These are phyloP conservation scores for Protomyctophum bolini DNA, from an alignment of 2,113 vertebrate species.

Conservation along the genomic window DNA sequence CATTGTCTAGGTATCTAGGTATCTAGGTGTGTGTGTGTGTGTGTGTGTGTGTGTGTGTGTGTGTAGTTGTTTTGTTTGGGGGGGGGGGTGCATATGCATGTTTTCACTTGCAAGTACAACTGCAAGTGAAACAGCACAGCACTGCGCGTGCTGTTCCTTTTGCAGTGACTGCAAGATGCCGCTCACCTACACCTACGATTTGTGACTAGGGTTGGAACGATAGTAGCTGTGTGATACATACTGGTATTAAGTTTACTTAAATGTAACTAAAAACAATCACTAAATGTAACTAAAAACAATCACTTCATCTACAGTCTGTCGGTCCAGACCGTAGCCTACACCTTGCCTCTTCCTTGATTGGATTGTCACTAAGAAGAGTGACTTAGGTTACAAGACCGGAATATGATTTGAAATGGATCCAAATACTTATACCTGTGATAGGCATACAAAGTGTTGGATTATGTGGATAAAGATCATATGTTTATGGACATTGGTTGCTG, in stretches of 20 bases:
- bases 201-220: conserved; percentile 68
- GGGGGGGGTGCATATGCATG: conserved; percentile 52
- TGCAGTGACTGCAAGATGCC: conserved; percentile 56
- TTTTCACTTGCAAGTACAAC: conserved; percentile 24
- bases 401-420: neutral
- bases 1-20: no score
- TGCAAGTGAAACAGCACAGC: conserved; percentile 30
- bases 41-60: no score
- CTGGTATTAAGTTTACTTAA: no score
- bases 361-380: neutral
- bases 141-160: conserved; percentile 51
- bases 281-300: neutral
- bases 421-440: neutral
- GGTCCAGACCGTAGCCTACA: neutral
- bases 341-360: neutral
- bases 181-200: conserved; percentile 28
- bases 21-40: no score
- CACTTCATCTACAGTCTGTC: neutral
- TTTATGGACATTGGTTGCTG: no score
- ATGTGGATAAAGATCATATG: no score
- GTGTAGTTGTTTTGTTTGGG: neutral
- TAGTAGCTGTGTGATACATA: conserved; percentile 14
- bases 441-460: neutral
- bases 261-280: no score
- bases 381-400: neutral